Percentiles rank a stretch among this genome's conserved stretches.
Evolutionary conservation across 1,140 invertebrate genomes (phyloP).

Genomic region (Galleria mellonella): DNA sequence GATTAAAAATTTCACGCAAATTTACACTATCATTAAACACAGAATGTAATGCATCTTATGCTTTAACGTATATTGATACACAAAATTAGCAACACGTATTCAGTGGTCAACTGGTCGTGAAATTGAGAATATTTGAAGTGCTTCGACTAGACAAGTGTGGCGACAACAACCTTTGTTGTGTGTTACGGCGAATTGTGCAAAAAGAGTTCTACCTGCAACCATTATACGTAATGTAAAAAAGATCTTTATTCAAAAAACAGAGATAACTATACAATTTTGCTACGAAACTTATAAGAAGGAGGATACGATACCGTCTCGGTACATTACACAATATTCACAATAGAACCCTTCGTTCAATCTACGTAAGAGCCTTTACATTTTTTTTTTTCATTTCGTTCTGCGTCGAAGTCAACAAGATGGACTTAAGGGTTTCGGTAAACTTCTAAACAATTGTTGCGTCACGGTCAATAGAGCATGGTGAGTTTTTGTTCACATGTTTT

Average conservation of each 20-base stretch:
- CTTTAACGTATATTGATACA: conserved; percentile 42
- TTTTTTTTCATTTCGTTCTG: conserved; percentile 59
- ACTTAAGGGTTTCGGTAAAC: conserved; percentile 61
- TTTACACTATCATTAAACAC: conserved; percentile 24
- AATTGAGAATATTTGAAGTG: conserved; percentile 57
- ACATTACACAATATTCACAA: conserved; percentile 71
- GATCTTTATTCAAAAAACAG: conserved; percentile 13
- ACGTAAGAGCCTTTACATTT: conserved; percentile 55
- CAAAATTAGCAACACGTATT: conserved; percentile 66
- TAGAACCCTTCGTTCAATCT: conserved; percentile 56
- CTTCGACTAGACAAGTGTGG: conserved; percentile 56
- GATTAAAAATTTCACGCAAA: conserved; percentile 47
- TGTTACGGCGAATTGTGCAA: conserved; percentile 65
- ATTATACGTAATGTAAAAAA: conserved; percentile 23
- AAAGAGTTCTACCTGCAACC: conserved; percentile 63
- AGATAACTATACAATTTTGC: background rate
- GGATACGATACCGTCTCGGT: conserved; percentile 45
- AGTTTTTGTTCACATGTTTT: conserved; percentile 49
- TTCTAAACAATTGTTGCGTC: conserved; percentile 70
- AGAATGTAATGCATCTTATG: conserved; percentile 36
- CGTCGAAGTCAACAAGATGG: conserved; percentile 67
- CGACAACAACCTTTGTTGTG: conserved; percentile 47
- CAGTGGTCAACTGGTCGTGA: conserved; percentile 57
- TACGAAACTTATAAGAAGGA: conserved; percentile 24
- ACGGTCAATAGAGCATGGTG: conserved; percentile 63